Percentiles rank a stretch among this genome's conserved stretches.
phyloP scores from a whole-genome alignment of 2,797 vertebrate species.

The Knipowitschia caucasica region DNA sequence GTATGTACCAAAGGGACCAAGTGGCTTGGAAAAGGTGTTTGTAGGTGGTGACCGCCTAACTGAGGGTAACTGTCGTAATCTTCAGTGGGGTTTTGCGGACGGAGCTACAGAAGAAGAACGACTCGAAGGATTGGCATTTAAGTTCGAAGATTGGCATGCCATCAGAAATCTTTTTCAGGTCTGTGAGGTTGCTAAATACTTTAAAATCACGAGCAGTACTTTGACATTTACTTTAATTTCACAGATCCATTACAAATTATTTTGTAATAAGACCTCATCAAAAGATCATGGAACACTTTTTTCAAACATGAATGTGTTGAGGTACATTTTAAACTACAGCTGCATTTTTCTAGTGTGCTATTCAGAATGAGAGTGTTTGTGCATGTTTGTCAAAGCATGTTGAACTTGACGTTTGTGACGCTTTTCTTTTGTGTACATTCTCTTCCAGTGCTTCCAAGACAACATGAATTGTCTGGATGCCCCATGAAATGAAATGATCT shows the following conservation, averaged over 20 bases:
- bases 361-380: background rate
- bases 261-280: background rate
- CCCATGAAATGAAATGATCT: background rate
- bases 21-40: background rate
- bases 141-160: no score
- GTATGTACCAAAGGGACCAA: background rate
- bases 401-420: background rate
- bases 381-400: background rate
- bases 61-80: background rate
- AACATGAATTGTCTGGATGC: conserved; percentile 1
- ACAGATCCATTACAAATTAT: background rate
- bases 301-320: no score
- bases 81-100: no score
- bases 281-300: background rate
- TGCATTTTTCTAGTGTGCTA: no score
- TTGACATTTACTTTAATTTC: no score
- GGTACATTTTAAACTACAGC: background rate
- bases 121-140: no score
- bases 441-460: background rate
- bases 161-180: no score
- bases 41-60: background rate
- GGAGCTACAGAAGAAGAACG: no score
- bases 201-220: no score
- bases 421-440: background rate
- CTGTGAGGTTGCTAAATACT: no score